A percentile compares a stretch with the other conserved stretches of the same genome.
These are phyloP conservation scores for Strix aluco DNA, from an alignment of 2,113 vertebrate genomes.

Conservation along the genomic window DNA sequence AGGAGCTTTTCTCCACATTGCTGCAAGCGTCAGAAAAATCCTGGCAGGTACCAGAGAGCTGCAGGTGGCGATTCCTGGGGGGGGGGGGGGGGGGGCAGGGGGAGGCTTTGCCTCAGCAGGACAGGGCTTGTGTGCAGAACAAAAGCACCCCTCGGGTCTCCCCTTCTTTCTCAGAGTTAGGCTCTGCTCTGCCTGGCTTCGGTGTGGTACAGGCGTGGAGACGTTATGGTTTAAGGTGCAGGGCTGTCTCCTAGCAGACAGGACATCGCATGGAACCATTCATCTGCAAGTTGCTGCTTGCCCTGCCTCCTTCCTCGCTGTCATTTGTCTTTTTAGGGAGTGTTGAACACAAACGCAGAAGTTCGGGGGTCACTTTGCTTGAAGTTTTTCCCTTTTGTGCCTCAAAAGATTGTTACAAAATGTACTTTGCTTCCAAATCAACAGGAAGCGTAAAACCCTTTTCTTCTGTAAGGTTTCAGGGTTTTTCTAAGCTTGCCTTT, in stretches of 20 bases:
- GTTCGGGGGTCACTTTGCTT: background rate
- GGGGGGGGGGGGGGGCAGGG: background rate
- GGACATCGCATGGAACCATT: accelerated
- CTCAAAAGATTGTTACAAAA: background rate
- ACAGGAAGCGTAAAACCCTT: background rate
- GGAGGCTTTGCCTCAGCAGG: accelerated
- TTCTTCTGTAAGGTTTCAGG: background rate
- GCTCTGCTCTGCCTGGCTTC: background rate
- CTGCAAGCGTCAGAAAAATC: slow-evolving; percentile 74
- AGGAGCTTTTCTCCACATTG: slow-evolving; percentile 75
- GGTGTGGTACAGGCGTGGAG: background rate
- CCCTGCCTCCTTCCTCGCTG: background rate
- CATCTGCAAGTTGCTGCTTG: background rate
- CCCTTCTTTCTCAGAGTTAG: background rate
- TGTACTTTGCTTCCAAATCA: background rate
- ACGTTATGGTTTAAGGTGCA: no score
- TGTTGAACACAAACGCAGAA: background rate
- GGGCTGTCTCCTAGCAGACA: background rate
- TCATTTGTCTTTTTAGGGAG: background rate
- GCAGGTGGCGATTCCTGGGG: background rate
- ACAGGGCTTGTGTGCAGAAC: accelerated
- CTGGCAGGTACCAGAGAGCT: slow-evolving; percentile 74
- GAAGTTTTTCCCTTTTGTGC: background rate
- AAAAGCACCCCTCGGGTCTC: background rate
- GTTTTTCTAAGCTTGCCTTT: background rate